Base-by-base conservation (phyloP, 2,113 vertebrate species). In the Sterna hirundo region DNA sequence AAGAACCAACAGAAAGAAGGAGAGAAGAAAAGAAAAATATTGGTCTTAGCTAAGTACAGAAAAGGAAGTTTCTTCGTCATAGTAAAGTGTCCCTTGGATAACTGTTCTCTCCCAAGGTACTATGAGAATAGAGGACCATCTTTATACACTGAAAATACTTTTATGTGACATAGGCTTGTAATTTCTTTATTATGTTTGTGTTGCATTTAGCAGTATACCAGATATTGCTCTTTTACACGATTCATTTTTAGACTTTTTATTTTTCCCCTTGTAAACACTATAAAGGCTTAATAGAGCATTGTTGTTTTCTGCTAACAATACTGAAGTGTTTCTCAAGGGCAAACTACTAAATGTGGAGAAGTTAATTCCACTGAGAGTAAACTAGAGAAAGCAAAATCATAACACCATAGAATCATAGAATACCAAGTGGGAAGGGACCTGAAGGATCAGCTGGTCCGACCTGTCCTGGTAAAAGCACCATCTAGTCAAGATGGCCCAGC, bases 1-100 rank as follows among this genome's bases (percentile, higher is more conserved):
- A 86, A 74, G 38, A 89, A 68, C 15, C 18, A 78, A 40, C 3
- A 52, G 36, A 44, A 79, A 49, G 30, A 32, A 60, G 17, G 29
- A 54, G 74, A 47, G 11, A 55, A 64, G 14, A 11, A 44, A 42
- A 58, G 71, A 47, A 32, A 15, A 25, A 42, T 16, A 38, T 27
- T 90, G 27, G 7, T 74, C 16, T 71, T 69, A 51, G 9, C 7
- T n/a, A 65, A 65, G 6, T n/a, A 84, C 4, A 58, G 40, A 68
- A 74, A 79, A 69, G 2, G 40, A 54, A 23, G 11, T 76, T 74
- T 65, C 2, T 57, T 81, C 81, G 21, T 44, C 11, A 13, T 27
- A 62, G 1, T 38, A 40, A 3, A 19, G 4, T 34, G 9, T n/a
- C 26, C 6, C 17, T 64, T 1, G 0, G 25, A 11, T 34, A 64